Conservation (phyloP, 2,113 vertebrate genomes). For the Aspiorhynchus laticeps region DNA sequence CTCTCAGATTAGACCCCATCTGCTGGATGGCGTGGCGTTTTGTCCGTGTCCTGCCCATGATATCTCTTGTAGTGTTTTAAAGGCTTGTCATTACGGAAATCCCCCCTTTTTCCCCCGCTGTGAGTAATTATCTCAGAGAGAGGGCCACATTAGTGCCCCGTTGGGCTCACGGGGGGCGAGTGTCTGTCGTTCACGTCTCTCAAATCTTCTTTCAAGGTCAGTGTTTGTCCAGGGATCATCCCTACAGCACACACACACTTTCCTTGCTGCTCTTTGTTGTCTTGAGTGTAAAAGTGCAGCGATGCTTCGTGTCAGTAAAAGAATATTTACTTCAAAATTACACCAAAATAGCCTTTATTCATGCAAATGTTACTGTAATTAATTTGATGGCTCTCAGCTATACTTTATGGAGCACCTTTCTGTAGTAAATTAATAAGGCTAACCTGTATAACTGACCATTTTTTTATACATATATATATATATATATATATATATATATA, state of each 20-base stretch:
- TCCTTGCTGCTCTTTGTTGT: not conserved
- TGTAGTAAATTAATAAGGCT: too few species aligned
- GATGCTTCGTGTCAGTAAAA: not conserved
- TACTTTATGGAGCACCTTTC: too few species aligned
- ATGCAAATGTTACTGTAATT: not conserved
- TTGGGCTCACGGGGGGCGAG: constrained; percentile 29
- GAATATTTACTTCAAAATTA: not conserved
- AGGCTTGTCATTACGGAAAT: constrained; percentile 71
- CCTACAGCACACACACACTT: not conserved
- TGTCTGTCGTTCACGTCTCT: constrained; percentile 40
- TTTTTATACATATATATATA: too few species aligned
- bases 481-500: too few species aligned
- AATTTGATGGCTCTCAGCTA: too few species aligned
- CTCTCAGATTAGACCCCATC: constrained; percentile 74
- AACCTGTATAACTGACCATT: too few species aligned
- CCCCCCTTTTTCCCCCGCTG: constrained; percentile 69
- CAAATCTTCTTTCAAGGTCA: constrained; percentile 68
- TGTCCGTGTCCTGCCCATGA: constrained; percentile 41
- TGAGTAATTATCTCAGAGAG: constrained; percentile 78
- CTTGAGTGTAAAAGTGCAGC: not conserved
- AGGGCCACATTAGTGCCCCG: constrained; percentile 67
- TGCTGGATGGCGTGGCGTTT: constrained; percentile 65
- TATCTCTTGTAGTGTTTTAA: constrained; percentile 49
- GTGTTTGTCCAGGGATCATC: constrained; percentile 1
- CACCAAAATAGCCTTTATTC: not conserved